These are phyloP conservation scores for Apodemia duryi DNA, from an alignment of 2,888 invertebrate species.

Conservation along the genomic window DNA sequence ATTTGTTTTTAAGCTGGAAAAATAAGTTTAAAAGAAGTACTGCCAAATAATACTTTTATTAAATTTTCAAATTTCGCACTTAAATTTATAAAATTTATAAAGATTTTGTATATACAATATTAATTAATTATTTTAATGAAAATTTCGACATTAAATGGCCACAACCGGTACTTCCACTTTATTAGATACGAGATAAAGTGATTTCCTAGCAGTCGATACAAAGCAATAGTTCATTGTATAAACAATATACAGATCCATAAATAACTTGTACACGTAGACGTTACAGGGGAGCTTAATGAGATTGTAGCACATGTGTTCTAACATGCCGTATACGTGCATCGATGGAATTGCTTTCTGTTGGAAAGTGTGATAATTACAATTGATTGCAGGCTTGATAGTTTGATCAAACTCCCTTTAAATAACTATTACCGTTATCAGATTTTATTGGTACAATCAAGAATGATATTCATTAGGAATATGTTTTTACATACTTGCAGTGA, in stretches of 20 bases:
- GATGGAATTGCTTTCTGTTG: constrained; percentile 24
- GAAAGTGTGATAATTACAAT: constrained; percentile 21
- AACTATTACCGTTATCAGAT: not conserved
- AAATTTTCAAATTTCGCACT: too few species aligned
- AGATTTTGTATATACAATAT: too few species aligned
- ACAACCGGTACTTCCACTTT: not conserved
- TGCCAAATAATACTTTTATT: too few species aligned
- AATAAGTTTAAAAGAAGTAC: too few species aligned
- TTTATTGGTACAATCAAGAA: not conserved
- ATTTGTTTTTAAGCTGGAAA: too few species aligned
- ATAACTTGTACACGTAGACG: constrained; percentile 34
- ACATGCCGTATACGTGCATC: constrained; percentile 30
- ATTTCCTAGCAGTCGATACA: not conserved
- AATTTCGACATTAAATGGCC: too few species aligned
- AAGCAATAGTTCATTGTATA: constrained; percentile 15
- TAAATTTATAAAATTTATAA: too few species aligned
- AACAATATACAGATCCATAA: constrained; percentile 32
- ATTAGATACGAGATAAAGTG: not conserved
- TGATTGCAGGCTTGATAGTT: constrained; percentile 14
- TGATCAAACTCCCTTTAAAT: constrained; percentile 15
- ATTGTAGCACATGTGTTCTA: constrained; percentile 35
- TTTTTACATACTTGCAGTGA: too few species aligned
- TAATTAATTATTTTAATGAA: too few species aligned
- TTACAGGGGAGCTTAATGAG: constrained; percentile 31
- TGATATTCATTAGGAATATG: not conserved